Evolutionary conservation across 1,140 invertebrate genomes (phyloP), one percentile per base, ranked within the genome.

Genomic region (Caenorhabditis inopinata): DNA sequence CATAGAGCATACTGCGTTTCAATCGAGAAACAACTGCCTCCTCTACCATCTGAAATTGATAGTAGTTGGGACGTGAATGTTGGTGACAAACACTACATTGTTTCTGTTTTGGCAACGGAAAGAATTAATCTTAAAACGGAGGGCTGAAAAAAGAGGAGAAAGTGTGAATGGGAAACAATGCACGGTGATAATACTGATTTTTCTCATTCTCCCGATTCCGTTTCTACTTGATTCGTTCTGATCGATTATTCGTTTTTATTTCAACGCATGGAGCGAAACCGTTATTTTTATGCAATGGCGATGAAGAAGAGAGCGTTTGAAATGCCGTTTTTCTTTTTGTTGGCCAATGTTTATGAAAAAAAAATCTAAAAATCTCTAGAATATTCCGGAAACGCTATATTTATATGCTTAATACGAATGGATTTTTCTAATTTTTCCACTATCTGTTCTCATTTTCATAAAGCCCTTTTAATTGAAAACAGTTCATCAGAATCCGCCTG

Each of bases 141-240:
- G 16, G 53, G 35, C 14, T 4, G 53, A 62, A 16, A 32, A n/a
- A n/a, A 35, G n/a, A 21, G 35, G 14, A 62, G 27, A 62, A 35
- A 32, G 29, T 29, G 27, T 21, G 21, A 1, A 18, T 42, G 5
- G 38, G 38, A 7, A 14, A 42, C 11, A 32, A 32, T 58, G 51
- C 27, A 58, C 58, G 29, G 51, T 68, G 58, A 68, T 68, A 68
- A 68, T 68, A 38, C 58, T 68, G 32, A 68, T 68, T 68, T 62
- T 21, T 62, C 53, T 62, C 5, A 25, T 62, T 42, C 21, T 68
- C 27, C 32, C 23, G 51, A 38, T 68, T 21, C 27, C 38, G 25
- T 29, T 68, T 38, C n/a, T 1, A 9, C 12, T 53, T 32, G 9
- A 18, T 29, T 21, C 25, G n/a, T 18, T 25, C 23, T 35, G 53